These are phyloP conservation scores for Danio rerio DNA, from an alignment of 2,113 vertebrate genomes.

Conservation along the genomic window DNA sequence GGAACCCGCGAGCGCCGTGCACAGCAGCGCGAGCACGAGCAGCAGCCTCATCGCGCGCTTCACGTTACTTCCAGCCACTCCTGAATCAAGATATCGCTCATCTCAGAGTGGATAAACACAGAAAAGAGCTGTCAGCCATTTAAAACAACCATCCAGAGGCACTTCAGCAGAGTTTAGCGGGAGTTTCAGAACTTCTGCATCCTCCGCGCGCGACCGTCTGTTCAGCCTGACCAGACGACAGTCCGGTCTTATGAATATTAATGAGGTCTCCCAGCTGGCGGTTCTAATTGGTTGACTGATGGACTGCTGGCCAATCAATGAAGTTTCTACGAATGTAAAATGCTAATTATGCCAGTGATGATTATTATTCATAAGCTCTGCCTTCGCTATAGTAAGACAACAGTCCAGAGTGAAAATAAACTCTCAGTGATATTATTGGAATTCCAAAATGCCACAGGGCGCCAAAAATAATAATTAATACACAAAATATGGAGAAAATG, in stretches of 20 bases:
- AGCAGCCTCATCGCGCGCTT: constrained; percentile 67
- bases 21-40: constrained; percentile 64
- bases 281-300: not conserved
- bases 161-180: too few relatives aligned
- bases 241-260: not conserved
- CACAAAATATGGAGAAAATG: too few relatives aligned
- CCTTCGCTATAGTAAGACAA: not conserved
- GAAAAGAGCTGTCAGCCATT: not conserved
- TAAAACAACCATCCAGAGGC: too few relatives aligned
- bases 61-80: constrained; percentile 67
- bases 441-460: constrained; percentile 46
- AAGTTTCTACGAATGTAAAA: not conserved
- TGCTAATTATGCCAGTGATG: not conserved
- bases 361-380: not conserved
- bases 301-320: not conserved
- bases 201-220: not conserved
- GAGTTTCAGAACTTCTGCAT: not conserved
- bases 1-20: constrained; percentile 64
- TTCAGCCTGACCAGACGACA: not conserved
- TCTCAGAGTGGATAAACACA: constrained; percentile 57
- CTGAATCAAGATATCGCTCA: constrained; percentile 56
- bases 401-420: not conserved
- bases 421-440: constrained; percentile 43
- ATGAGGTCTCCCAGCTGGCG: too few relatives aligned
- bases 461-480: not conserved